Base-by-base conservation (phyloP, 2,113 vertebrate species). In the Emydocephalus ijimae region DNA sequence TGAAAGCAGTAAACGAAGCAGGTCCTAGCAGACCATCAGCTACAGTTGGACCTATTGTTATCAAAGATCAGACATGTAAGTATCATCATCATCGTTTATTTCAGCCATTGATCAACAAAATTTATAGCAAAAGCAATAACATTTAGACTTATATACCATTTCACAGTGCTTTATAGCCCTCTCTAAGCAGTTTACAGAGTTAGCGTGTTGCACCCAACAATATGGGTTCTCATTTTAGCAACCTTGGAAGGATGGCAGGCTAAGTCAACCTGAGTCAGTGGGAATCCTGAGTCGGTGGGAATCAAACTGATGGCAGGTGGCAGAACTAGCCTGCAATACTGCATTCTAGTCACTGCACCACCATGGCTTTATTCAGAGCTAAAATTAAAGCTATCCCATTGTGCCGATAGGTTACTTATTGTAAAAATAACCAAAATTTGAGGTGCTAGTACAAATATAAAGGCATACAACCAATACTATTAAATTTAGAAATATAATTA, bases 11-110 rank as follows among this genome's bases (percentile, higher is more conserved):
- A 96, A 99, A 99, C 18, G 98, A 98, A 90, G 99, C 97, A 4
- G 99, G 99, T 93, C 96, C 98, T 48, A 99, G 99, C 94, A 98
- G 98, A 93, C 99, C 99, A 85, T 99, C 99, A 59, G 95, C 98
- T 56, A 99, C 99, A 4, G 99, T 97, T 20, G 99, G 99, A 69
- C 99, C 99, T 3, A 95, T 99, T 87, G 92, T 98, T 93, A 95
- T 99, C 92, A 99, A 99, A 97, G 99, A 99, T 93, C 99, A 99
- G 97, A 99, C 98, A 52, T 99, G 99, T 99, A 97, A 97, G 99
- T 81, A 21, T 81, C 18, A 43, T 81, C 74, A 81, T 18, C 69
- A 81, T 81, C 18, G 0, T 81, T 81, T 81, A 39, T 81, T 39
- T 81, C 34, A 39, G 34, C 34, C 34, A 43, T 21, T 81, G 34